phyloP scores from a whole-genome alignment of 2,797 vertebrate genomes.

The Crenuchus spilurus region DNA sequence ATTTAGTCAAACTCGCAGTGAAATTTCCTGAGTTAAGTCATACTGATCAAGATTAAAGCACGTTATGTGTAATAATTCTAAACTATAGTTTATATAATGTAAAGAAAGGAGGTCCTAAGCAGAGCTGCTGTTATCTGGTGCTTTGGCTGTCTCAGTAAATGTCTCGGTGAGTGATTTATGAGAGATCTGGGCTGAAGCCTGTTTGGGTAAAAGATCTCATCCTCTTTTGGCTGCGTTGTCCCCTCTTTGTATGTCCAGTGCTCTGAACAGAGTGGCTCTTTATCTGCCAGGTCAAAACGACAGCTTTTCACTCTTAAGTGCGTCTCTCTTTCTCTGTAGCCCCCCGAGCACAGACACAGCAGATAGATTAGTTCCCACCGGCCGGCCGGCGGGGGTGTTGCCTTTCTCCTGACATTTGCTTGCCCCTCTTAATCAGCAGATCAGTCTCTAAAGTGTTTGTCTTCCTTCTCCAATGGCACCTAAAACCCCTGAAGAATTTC shows the following conservation, averaged over 20 bases:
- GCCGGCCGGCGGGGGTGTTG: constrained; percentile 42
- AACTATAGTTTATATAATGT: no score
- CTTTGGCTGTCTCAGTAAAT: no score
- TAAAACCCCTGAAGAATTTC: constrained; percentile 59
- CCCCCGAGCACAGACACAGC: constrained; percentile 32
- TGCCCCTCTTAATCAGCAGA: constrained; percentile 50
- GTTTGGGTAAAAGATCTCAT: constrained; percentile 14
- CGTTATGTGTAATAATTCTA: no score
- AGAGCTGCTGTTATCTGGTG: no score
- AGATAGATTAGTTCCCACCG: constrained; percentile 55
- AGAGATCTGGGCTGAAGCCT: not conserved
- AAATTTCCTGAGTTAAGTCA: no score
- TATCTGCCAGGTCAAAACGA: constrained; percentile 36
- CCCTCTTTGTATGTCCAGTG: not conserved
- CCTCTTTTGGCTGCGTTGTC: not conserved
- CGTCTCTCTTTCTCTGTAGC: constrained; percentile 33
- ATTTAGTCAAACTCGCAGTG: no score
- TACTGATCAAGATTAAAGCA: no score
- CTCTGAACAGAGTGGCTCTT: constrained; percentile 38
- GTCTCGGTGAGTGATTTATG: constrained; percentile 29
- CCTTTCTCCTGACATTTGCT: constrained; percentile 51
- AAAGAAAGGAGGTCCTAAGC: no score
- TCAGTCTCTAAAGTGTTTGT: constrained; percentile 57
- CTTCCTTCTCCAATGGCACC: constrained; percentile 59
- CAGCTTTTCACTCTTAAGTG: constrained; percentile 44